phyloP scores from a whole-genome alignment of 2,797 vertebrate species.

The Spinus olivaceus region DNA sequence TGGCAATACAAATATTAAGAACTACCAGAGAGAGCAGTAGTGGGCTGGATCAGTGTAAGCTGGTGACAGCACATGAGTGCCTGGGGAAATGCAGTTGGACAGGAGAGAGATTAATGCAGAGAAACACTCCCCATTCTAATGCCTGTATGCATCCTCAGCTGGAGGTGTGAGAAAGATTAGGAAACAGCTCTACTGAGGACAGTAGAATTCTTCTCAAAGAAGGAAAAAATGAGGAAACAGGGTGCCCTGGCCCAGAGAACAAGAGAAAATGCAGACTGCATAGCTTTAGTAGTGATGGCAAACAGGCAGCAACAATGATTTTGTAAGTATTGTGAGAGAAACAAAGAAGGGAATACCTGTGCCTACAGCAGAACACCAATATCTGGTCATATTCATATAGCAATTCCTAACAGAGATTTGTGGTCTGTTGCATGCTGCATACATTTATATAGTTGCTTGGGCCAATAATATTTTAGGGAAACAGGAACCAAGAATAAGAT shows the following conservation, averaged over 20 bases:
- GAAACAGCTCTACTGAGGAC: background rate
- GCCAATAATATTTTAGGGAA: background rate
- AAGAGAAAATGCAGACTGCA: background rate
- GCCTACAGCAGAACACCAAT: background rate
- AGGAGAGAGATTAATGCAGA: background rate
- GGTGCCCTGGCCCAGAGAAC: background rate
- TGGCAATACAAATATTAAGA: background rate
- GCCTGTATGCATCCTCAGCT: accelerated
- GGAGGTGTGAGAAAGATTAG: background rate
- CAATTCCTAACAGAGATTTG: background rate
- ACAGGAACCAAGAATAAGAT: background rate
- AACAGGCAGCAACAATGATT: background rate
- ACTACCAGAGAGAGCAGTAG: background rate
- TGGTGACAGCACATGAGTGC: background rate
- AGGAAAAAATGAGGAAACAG: background rate
- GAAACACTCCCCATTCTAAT: background rate
- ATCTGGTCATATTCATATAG: background rate
- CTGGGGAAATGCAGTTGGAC: background rate
- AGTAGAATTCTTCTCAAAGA: background rate
- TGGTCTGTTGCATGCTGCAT: background rate
- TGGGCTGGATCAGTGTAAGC: background rate
- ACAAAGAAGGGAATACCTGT: background rate
- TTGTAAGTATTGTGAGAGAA: background rate
- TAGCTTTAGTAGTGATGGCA: background rate
- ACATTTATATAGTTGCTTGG: background rate